phyloP scores from a whole-genome alignment of 2,888 invertebrate genomes.

The Limnephilus lunatus region DNA sequence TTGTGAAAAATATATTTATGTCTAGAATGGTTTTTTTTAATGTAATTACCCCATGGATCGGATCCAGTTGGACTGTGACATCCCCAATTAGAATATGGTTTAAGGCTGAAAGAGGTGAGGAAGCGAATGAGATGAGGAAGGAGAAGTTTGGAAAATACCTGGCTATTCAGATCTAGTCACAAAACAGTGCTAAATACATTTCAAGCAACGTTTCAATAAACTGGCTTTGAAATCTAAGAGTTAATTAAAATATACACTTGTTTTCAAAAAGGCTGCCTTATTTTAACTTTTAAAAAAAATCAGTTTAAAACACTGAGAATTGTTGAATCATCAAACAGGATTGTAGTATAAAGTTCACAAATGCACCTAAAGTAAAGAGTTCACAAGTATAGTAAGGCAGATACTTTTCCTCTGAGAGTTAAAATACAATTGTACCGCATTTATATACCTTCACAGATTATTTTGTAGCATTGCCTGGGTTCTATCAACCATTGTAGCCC shows the following conservation, averaged over 20 bases:
- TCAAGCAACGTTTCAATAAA: background rate
- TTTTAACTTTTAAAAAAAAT: too few relatives aligned
- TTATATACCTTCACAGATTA: background rate
- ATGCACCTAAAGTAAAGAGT: too few relatives aligned
- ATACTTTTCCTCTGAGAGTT: background rate
- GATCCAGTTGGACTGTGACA: too few relatives aligned
- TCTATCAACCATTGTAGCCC: background rate
- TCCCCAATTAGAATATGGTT: too few relatives aligned
- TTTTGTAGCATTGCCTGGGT: background rate
- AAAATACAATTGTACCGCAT: background rate
- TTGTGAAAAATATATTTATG: too few relatives aligned
- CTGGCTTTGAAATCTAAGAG: background rate
- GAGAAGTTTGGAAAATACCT: too few relatives aligned
- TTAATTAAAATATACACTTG: background rate
- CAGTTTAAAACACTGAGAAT: background rate
- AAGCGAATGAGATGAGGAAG: too few relatives aligned
- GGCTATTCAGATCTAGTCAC: too few relatives aligned
- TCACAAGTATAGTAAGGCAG: background rate
- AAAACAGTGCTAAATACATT: too few relatives aligned
- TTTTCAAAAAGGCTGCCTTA: background rate
- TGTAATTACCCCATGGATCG: too few relatives aligned
- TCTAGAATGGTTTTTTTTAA: too few relatives aligned
- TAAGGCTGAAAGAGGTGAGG: too few relatives aligned
- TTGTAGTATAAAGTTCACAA: background rate
- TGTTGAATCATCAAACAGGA: background rate